Evolutionary conservation across 2,797 vertebrate genomes (phyloP), one percentile per base, ranked within the genome.

Genomic region (Xiphorhynchus erythropygius): DNA sequence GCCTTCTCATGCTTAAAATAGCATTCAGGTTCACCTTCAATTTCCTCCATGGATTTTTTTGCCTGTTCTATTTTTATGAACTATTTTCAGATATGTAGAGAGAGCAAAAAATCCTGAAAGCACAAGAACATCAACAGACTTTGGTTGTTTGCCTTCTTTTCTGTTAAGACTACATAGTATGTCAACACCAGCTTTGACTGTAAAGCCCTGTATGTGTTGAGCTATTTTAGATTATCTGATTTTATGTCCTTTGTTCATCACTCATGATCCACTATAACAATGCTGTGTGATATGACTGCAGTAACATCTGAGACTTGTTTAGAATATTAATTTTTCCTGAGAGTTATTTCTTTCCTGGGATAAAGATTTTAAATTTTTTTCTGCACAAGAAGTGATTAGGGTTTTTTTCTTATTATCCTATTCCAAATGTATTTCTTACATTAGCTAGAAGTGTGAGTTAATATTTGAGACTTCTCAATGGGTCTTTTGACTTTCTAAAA

Each of bases 201-300:
- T 59, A 93, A 91, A 93, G 11, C 13, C 37, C 21, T 69, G 7
- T 16, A 18, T 53, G 33, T 41, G 13, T 37, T 69, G 35, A 90
- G 12, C 35, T 69, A 19, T 0, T 91, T 93, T 73, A 81, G 35
- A 41, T 75, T 39, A 59, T 50, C 63, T 71, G 11, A 74, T 88
- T 90, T 88, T 84, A 81, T 76, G 93, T 50, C 27, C 39, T 86
- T 92, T 52, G 37, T 79, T 94, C 69, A 60, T 90, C 27, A 60
- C 78, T 84, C 53, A 73, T 87, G 74, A 84, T 84, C 55, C 39
- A 33, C 87, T 89, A 64, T 32, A 47, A 3, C 18, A 78, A 5
- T 49, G 25, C 2, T 50, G 12, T 41, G 52, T n/a, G 42, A 84
- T 78, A 55, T 52, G 55, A 73, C 39, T 73, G 44, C 55, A 84